Evolutionary conservation across 30 jellyfish, hydroid and myxozoan genomes (phyloP).

Genomic region (Hydractinia symbiolongicarpus): DNA sequence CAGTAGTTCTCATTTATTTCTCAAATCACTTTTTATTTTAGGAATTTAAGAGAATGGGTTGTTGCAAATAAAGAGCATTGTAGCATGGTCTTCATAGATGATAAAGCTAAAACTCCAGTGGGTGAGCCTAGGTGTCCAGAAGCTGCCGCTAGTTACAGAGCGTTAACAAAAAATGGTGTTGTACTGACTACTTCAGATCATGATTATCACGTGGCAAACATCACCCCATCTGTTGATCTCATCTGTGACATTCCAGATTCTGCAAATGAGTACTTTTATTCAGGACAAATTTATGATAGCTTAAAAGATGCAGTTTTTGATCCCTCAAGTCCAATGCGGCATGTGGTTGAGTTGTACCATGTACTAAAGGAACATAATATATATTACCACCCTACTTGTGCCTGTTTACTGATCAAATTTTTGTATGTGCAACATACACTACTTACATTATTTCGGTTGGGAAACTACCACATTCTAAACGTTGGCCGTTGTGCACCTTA

Average conservation of each 20-base stretch:
- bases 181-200: too few relatives aligned
- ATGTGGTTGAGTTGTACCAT: slow-evolving; percentile 29
- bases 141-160: too few relatives aligned
- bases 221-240: slow-evolving; percentile 34
- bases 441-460: slow-evolving; percentile 1
- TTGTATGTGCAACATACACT: slow-evolving; percentile 28
- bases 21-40: too few relatives aligned
- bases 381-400: slow-evolving; percentile 24
- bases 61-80: too few relatives aligned
- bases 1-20: too few relatives aligned
- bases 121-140: too few relatives aligned
- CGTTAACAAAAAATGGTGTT: too few relatives aligned
- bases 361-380: slow-evolving; percentile 25
- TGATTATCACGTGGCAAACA: too few relatives aligned
- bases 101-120: too few relatives aligned
- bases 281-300: slow-evolving; percentile 35
- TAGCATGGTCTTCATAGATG: too few relatives aligned
- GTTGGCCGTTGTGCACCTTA: slow-evolving; percentile 52
- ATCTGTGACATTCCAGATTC: slow-evolving; percentile 19
- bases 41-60: too few relatives aligned
- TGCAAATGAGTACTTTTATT: too few relatives aligned
- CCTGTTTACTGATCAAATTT: slow-evolving; percentile 36
- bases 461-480: slow-evolving; percentile 16
- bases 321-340: slow-evolving; percentile 34
- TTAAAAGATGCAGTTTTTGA: slow-evolving; percentile 31